These are phyloP conservation scores for Drosophila pullipes DNA, from an alignment of 2,888 invertebrate species.

Conservation along the genomic window DNA sequence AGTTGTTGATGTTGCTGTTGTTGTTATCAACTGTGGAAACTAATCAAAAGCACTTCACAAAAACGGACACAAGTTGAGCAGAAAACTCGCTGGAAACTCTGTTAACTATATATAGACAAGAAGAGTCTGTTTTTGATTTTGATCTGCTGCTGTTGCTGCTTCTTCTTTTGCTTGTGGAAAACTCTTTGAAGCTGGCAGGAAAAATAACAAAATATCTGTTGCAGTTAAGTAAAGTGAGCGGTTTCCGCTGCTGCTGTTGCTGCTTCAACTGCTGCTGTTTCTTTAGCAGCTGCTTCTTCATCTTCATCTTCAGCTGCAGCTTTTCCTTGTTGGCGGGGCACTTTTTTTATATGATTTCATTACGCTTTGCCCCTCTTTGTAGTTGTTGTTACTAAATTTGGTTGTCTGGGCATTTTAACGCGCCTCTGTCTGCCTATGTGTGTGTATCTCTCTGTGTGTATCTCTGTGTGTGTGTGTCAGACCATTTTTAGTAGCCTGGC, in stretches of 20 bases:
- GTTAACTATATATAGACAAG: conserved; percentile 67
- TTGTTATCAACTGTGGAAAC: conserved; percentile 36
- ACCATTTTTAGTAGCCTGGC: conserved; percentile 79
- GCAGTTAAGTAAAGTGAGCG: conserved; percentile 48
- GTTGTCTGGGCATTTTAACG: conserved; percentile 78
- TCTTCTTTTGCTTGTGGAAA: conserved; percentile 33
- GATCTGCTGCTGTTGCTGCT: conserved; percentile 18
- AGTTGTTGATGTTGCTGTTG: conserved; percentile 34
- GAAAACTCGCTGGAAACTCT: conserved; percentile 21
- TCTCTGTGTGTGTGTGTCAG: conserved; percentile 54
- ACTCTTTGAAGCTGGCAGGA: conserved; percentile 65
- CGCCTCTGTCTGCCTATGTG: conserved; percentile 20
- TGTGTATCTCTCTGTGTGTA: conserved; percentile 33
- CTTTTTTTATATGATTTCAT: conserved; percentile 76
- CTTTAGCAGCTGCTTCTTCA: conserved; percentile 11
- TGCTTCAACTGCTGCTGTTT: conserved; percentile 6
- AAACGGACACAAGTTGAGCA: conserved; percentile 11
- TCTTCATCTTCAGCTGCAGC: conserved; percentile 20
- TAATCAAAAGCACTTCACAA: conserved; percentile 71
- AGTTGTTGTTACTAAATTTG: conserved; percentile 73
- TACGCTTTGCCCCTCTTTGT: conserved; percentile 56
- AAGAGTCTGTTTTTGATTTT: conserved; percentile 50
- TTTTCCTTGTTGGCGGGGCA: conserved; percentile 39
- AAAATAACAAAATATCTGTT: conserved; percentile 37
- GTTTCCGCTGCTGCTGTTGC: conserved; percentile 18